A percentile compares a stretch with the other conserved stretches of the same genome.
Evolutionary conservation across 2,888 invertebrate genomes (phyloP).

Genomic region (Amphiduros pacificus): DNA sequence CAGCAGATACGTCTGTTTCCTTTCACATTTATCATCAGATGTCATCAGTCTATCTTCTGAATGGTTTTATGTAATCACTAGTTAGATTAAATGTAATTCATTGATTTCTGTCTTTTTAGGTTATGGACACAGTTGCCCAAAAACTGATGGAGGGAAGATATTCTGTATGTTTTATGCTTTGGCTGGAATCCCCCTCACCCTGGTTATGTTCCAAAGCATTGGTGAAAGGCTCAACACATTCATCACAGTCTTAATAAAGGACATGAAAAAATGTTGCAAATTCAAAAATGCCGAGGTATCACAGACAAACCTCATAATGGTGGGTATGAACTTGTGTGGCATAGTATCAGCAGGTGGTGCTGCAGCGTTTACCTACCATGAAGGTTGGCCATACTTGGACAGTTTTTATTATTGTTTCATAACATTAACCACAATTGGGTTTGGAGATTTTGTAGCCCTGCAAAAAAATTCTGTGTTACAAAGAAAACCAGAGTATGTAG

Average conservation of each 20-base stretch:
- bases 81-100: too few relatives aligned
- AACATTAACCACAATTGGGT: conserved; percentile 95
- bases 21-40: too few relatives aligned
- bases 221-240: conserved; percentile 98
- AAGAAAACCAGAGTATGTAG: conserved; percentile 94
- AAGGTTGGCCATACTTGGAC: conserved; percentile 86
- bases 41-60: too few relatives aligned
- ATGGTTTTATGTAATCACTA: too few relatives aligned
- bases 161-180: conserved; percentile 87
- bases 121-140: conserved; percentile 97
- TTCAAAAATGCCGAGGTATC: conserved; percentile 73
- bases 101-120: conserved; percentile 65
- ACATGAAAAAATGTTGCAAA: conserved; percentile 83
- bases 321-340: conserved; percentile 75
- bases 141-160: conserved; percentile 94
- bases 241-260: conserved; percentile 88
- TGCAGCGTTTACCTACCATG: conserved; percentile 90
- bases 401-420: conserved; percentile 99
- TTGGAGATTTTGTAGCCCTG: conserved; percentile 98
- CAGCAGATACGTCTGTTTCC: too few relatives aligned
- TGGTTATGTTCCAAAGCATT: conserved; percentile 99
- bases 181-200: conserved; percentile 91
- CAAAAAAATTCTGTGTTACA: conserved; percentile 93
- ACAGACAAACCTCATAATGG: conserved; percentile 93
- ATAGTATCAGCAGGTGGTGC: conserved; percentile 94